These are phyloP conservation scores for Sturmia bella DNA, from an alignment of 2,888 invertebrate genomes.

Conservation along the genomic window DNA sequence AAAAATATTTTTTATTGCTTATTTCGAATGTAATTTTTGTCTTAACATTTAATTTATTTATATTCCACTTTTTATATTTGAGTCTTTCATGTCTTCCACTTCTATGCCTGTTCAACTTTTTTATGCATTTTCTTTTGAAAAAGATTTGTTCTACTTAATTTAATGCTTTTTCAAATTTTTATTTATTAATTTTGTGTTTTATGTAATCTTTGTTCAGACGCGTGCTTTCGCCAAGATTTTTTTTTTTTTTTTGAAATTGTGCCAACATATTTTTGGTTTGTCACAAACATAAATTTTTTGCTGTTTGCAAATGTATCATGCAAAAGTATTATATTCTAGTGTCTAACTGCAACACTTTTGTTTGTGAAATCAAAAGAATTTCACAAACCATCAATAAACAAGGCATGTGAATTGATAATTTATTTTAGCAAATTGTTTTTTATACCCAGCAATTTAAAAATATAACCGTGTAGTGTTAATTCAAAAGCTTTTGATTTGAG, in stretches of 20 bases:
- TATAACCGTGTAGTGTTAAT: too few relatives aligned
- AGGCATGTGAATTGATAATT: background rate
- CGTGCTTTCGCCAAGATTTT: slow-evolving; percentile 47
- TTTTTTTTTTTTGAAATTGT: slow-evolving; percentile 20
- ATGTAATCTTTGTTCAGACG: slow-evolving; percentile 19
- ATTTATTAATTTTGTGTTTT: background rate
- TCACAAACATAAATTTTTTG: slow-evolving; percentile 14
- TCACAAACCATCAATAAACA: background rate
- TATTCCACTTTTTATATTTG: background rate
- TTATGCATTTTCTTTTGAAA: slow-evolving; percentile 9
- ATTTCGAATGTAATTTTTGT: too few relatives aligned
- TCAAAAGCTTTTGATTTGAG: too few relatives aligned
- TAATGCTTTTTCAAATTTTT: background rate
- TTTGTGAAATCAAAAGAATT: background rate
- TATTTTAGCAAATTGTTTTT: background rate
- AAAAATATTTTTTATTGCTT: too few relatives aligned
- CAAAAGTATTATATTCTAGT: background rate
- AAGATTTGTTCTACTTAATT: slow-evolving; percentile 11
- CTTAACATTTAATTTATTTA: too few relatives aligned
- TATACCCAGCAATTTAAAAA: too few relatives aligned
- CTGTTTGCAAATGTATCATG: background rate
- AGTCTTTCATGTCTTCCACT: background rate
- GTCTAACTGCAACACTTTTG: background rate
- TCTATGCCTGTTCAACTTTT: slow-evolving; percentile 1
- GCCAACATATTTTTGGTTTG: slow-evolving; percentile 46